Evolutionary conservation across 2,797 vertebrate genomes (phyloP), one percentile per base, ranked within the genome.

Genomic region (Margarornis squamiger): DNA sequence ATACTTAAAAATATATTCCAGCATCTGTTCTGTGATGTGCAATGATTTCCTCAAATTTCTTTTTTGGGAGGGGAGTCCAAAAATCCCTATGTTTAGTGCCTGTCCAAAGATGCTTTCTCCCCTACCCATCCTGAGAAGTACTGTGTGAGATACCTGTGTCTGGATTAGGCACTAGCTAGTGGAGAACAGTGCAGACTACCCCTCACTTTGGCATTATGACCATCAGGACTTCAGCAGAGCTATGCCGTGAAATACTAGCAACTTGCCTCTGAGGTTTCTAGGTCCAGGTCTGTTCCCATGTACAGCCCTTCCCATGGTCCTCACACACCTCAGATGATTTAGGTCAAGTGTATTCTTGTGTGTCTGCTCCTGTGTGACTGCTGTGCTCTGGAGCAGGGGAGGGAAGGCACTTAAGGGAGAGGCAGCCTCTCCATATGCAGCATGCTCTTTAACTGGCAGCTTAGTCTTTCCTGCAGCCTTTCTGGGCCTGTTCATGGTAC

Each of bases 181-280:
- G 45, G 24, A 51, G 58, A 75, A 30, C 0, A 1, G 20, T 48
- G 55, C 39, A 62, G 22, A 45, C 19, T 23, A 32, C 14, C 34
- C 3, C 0, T 48, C 0, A 0, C n/a, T 82, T 88, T 0, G 0
- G 15, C 59, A 32, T 70, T 82, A 18, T 34, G 43, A 70, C 36
- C n/a, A 36, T 84, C 34, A 62, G 43, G 30, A 77, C 54, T 4
- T 1, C 49, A 43, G n/a, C 1, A 1, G 34, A 48, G 39, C 55
- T 48, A 14, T 39, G 48, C 20, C 9, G 4, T 26, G n/a, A 26
- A 48, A 10, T 36, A 51, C 15, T 12, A 75, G 20, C 29, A 81
- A 23, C 41, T 67, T 66, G 10, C n/a, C 19, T 41, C 48, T 77
- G 1, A 1, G 22, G 7, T 85, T 89, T 75, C 51, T 54, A 39